phyloP scores from a whole-genome alignment of 2,113 vertebrate species.

The Percina caprodes region DNA sequence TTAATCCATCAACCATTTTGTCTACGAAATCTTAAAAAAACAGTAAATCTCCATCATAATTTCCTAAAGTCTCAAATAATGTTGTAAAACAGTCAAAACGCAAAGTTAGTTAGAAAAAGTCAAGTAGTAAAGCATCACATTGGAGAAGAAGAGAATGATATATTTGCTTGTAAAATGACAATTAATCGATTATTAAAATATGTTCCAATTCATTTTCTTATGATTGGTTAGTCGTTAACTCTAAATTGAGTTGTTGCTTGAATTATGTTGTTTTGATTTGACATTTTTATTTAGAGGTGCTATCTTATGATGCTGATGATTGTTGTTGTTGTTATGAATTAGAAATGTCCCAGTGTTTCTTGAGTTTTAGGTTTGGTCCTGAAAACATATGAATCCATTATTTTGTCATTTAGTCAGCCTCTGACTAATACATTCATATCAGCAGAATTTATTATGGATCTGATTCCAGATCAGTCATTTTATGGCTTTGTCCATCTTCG shows the following conservation, averaged over 20 bases:
- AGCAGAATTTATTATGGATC: not conserved
- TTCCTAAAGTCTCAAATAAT: not conserved
- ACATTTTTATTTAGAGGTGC: not conserved
- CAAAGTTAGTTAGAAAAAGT: not conserved
- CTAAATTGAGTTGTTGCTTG: not conserved
- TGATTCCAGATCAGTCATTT: conserved; percentile 13
- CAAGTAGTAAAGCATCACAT: not conserved
- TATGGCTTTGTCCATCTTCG: conserved; percentile 40
- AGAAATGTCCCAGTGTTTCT: not conserved
- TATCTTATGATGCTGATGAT: not conserved
- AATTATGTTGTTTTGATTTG: not conserved
- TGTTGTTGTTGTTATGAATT: not conserved
- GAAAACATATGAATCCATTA: not conserved
- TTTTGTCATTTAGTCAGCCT: no score
- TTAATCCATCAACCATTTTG: no score
- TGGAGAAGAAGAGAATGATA: not conserved
- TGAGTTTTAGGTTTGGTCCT: conserved; percentile 3
- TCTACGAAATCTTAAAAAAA: not conserved
- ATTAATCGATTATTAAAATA: not conserved
- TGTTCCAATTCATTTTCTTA: not conserved
- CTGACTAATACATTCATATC: not conserved
- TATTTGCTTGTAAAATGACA: not conserved
- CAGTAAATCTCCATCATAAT: not conserved
- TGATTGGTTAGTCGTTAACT: no score
- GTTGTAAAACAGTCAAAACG: not conserved